Evolutionary conservation across 2,797 vertebrate species (phyloP), one percentile per base, ranked within the genome.

Genomic region (Calcarius lapponicus): DNA sequence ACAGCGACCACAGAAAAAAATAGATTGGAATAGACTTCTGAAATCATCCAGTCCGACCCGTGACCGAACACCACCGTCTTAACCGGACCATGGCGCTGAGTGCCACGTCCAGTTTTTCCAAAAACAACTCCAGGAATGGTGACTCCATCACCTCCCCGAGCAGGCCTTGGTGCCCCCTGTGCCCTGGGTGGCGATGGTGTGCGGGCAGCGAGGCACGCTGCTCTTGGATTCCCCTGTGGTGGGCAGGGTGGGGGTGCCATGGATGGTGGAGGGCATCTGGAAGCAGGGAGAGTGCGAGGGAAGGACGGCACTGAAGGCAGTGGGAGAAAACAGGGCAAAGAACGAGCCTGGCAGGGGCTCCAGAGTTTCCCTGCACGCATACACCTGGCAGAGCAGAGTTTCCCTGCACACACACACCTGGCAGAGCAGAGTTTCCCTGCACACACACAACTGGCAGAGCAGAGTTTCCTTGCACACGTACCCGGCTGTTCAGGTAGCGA

Each of bases 401-500:
- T 21, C 16, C 50, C 43, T 28, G 20, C 45, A 13, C 38, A 10
- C 1, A n/a, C n/a, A n/a, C n/a, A n/a, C 31, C 57, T 62, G 67
- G 28, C n/a, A 4, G 36, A 19, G 18, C 17, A 5, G 40, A 12
- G 54, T 47, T 71, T 47, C 20, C n/a, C 43, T 22, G n/a, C 9
- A 3, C 36, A 5, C 32, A 2, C 5, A 25, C 6, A 21, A 28
- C 56, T 29, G 64, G 32, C 56, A 56, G 24, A 43, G 57, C 57
- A 19, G 22, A 32, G 28, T 32, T 69, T 21, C 16, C 50, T 36
- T 28, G 20, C 45, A 13, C 38, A 10, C 1, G 1, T 25, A 40
- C 43, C 21, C 0, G 0, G 43, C 20, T 32, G 28, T 21, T 25
- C 1, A 0, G 9, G 11, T 17, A 34, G n/a, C 34, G 54, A 57